Conservation (phyloP, 2,113 vertebrate genomes). For the Hyperoodon ampullatus region DNA sequence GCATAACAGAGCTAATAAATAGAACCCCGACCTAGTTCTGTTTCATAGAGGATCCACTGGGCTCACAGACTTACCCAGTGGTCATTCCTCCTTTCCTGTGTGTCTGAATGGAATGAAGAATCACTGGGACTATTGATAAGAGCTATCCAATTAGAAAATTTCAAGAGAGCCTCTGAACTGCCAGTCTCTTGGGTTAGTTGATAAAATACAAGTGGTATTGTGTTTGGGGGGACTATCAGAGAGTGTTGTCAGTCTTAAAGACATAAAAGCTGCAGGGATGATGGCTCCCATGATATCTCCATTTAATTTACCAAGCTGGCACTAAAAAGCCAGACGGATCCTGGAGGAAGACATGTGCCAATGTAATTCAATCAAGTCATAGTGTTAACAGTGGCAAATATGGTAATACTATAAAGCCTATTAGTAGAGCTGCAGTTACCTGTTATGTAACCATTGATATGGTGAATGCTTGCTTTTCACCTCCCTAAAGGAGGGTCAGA, state of each 20-base stretch:
- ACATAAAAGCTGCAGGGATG: background rate
- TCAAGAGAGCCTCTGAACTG: background rate
- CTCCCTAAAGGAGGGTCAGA: no score
- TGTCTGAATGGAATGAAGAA: background rate
- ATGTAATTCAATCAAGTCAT: no score
- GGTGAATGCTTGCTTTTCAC: no score
- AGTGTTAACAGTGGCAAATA: no score
- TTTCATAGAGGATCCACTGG: background rate
- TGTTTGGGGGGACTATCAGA: background rate
- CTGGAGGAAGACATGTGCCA: no score
- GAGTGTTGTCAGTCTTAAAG: background rate
- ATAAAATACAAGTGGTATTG: background rate
- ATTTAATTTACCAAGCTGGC: background rate
- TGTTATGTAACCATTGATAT: no score
- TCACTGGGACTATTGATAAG: background rate
- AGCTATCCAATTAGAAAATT: background rate
- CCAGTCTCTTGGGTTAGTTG: background rate
- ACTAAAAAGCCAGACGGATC: background rate
- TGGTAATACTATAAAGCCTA: no score
- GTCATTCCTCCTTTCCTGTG: background rate
- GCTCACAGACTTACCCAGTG: background rate
- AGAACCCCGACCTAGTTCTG: background rate
- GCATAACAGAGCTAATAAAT: background rate
- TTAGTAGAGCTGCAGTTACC: no score
- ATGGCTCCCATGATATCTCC: no score